These are phyloP conservation scores for Oryzias woworae DNA, from an alignment of 2,113 vertebrate genomes.

Conservation along the genomic window DNA sequence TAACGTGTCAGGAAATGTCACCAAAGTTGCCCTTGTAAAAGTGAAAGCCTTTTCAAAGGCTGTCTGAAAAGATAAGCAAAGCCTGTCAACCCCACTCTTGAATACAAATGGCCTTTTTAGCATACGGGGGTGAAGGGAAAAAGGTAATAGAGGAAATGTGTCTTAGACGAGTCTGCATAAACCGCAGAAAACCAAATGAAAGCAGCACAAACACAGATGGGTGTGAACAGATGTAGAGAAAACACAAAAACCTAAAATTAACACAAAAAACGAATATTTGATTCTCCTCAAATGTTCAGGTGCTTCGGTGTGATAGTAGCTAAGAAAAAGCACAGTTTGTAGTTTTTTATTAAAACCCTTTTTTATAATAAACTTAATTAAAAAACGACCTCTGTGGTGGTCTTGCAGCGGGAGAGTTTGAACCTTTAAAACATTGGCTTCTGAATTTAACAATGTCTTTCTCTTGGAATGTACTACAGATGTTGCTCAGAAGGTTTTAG, in stretches of 20 bases:
- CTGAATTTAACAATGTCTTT: no score
- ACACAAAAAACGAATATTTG: slow-evolving; percentile 4
- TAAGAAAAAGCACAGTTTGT: neutral
- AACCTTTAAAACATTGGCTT: no score
- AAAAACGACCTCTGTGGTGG: no score
- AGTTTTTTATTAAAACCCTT: neutral
- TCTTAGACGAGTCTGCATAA: slow-evolving; percentile 13
- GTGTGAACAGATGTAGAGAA: slow-evolving; percentile 1
- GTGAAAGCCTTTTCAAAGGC: slow-evolving; percentile 50
- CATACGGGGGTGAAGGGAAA: slow-evolving; percentile 49
- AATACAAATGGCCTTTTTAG: slow-evolving; percentile 69
- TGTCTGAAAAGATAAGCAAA: slow-evolving; percentile 56
- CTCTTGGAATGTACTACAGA: no score
- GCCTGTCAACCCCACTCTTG: slow-evolving; percentile 35
- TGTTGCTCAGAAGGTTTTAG: no score
- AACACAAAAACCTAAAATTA: neutral
- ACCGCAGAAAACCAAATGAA: slow-evolving; percentile 19
- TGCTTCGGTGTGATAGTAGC: neutral
- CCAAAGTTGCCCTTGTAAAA: slow-evolving; percentile 48
- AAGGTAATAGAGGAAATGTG: slow-evolving; percentile 51
- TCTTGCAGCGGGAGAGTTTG: no score
- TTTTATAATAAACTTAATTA: neutral
- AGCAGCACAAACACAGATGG: neutral
- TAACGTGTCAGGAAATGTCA: slow-evolving; percentile 48
- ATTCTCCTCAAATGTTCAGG: slow-evolving; percentile 7